A percentile compares a stretch with the other conserved stretches of the same genome.
phyloP scores from a whole-genome alignment of 2,888 invertebrate genomes.

The Diabrotica balteata region DNA sequence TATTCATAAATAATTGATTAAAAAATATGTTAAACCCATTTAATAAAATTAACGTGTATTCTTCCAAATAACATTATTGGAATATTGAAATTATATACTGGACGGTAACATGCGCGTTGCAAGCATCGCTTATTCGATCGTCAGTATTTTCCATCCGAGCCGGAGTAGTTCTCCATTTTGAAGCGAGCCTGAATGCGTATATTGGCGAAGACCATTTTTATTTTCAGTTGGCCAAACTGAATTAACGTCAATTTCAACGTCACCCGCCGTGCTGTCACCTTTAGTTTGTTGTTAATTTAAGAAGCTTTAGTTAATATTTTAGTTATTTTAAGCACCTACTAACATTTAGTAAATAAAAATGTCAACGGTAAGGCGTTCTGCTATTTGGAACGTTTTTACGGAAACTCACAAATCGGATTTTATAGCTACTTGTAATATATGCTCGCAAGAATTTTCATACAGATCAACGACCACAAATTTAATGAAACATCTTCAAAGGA shows the following conservation, averaged over 20 bases:
- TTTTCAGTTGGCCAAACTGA: constrained; percentile 6
- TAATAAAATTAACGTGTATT: too few species aligned
- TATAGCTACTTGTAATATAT: constrained; percentile 23
- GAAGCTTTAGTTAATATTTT: constrained; percentile 4
- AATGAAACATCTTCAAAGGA: constrained; percentile 21
- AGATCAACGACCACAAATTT: constrained; percentile 24
- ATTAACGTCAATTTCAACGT: constrained; percentile 8
- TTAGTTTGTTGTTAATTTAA: constrained; percentile 19
- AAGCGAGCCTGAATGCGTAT: constrained; percentile 4
- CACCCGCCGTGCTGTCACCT: constrained; percentile 1
- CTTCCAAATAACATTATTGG: too few species aligned
- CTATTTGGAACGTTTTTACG: constrained; percentile 24
- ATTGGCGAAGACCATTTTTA: background rate
- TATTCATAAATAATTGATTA: too few species aligned
- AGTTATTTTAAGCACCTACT: constrained; percentile 1
- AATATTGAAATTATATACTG: too few species aligned
- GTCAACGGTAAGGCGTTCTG: constrained; percentile 14
- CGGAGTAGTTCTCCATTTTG: background rate
- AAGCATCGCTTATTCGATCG: background rate
- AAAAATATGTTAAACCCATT: too few species aligned
- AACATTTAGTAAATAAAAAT: constrained; percentile 7
- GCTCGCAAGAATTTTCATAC: constrained; percentile 24
- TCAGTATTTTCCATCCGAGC: background rate
- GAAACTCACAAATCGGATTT: constrained; percentile 24
- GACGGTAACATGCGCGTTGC: background rate